These are phyloP conservation scores for Melanotaenia pygmaea DNA, from an alignment of 2,797 vertebrate genomes.

Conservation along the genomic window DNA sequence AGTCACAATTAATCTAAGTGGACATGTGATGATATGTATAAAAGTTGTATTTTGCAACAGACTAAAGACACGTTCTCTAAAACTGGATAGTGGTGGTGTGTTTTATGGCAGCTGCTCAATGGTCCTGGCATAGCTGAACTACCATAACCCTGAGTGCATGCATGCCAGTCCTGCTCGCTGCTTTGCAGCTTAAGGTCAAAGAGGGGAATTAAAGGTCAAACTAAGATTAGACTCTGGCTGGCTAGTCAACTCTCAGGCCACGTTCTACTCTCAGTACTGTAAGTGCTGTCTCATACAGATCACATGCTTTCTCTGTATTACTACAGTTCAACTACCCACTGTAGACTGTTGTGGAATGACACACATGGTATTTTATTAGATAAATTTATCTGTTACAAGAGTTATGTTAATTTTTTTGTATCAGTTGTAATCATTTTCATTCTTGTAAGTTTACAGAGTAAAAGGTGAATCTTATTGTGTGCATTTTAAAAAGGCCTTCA, in stretches of 20 bases:
- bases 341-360: not conserved
- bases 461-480: not conserved
- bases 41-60: not conserved
- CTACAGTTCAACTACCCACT: conserved; percentile 1
- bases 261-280: conserved; percentile 47
- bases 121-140: conserved; percentile 60
- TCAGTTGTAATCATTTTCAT: not conserved
- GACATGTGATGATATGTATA: conserved; percentile 5
- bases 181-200: conserved; percentile 74
- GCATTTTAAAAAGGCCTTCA: not conserved
- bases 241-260: conserved; percentile 29
- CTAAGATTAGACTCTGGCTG: conserved; percentile 71
- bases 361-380: not conserved
- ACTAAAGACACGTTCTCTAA: conserved; percentile 16
- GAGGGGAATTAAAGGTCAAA: conserved; percentile 80
- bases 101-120: conserved; percentile 46
- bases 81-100: conserved; percentile 8
- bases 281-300: conserved; percentile 37
- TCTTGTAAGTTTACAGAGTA: not conserved
- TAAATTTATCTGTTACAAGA: not conserved
- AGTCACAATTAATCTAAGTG: not conserved
- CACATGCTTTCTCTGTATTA: conserved; percentile 33
- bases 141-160: conserved; percentile 43
- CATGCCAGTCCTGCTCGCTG: conserved; percentile 50
- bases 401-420: not conserved